A percentile compares a stretch with the other conserved stretches of the same genome.
Evolutionary conservation across 2,113 vertebrate species (phyloP).

Genomic region (Dolichallabes microphthalmus): DNA sequence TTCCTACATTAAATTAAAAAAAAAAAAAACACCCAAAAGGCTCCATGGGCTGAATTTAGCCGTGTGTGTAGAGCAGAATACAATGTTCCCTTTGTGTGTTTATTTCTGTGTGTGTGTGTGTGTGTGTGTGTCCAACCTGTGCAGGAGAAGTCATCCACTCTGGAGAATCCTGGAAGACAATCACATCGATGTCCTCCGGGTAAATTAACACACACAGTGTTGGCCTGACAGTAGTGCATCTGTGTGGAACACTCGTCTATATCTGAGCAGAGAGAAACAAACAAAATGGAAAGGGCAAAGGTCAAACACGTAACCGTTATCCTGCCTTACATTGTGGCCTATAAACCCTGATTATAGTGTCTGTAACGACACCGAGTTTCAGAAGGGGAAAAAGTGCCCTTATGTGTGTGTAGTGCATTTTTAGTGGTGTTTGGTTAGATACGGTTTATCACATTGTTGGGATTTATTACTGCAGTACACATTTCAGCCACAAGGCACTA

Average conservation of each 20-base stretch:
- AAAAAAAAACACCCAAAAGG: neutral
- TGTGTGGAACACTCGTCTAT: slow-evolving; percentile 91
- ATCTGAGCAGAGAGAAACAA: slow-evolving; percentile 72
- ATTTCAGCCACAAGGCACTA: too few relatives aligned
- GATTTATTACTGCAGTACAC: neutral
- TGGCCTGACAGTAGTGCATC: slow-evolving; percentile 94
- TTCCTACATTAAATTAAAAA: neutral
- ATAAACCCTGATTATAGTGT: neutral
- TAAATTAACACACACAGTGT: slow-evolving; percentile 88
- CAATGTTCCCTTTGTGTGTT: neutral
- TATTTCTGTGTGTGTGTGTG: neutral
- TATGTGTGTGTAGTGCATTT: neutral
- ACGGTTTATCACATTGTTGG: neutral
- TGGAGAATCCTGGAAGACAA: slow-evolving; percentile 83
- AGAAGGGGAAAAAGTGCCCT: neutral
- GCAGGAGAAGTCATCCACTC: slow-evolving; percentile 94
- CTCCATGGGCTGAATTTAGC: neutral
- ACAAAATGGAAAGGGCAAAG: neutral
- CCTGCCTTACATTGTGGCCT: neutral
- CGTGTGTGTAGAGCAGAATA: neutral
- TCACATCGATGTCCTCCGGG: slow-evolving; percentile 89
- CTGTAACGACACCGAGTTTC: neutral
- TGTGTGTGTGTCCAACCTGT: slow-evolving; percentile 76
- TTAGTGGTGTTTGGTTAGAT: neutral
- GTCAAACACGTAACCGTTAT: neutral